Evolutionary conservation across 1,140 invertebrate species (phyloP).

Genomic region (Hyphantria cunea): DNA sequence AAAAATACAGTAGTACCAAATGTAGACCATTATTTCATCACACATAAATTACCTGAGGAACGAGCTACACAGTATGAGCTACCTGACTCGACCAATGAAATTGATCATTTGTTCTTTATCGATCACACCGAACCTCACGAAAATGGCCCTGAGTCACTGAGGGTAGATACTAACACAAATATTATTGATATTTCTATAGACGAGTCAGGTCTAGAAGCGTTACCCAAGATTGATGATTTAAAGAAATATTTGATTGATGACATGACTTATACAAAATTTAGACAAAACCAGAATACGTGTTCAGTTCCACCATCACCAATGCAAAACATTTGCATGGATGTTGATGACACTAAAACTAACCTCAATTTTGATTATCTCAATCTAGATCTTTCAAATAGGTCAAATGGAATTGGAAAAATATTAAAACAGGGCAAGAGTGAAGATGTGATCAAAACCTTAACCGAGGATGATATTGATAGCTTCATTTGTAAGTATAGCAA

Average conservation of each 20-base stretch:
- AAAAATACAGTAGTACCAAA: constrained; percentile 37
- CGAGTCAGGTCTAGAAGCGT: constrained; percentile 61
- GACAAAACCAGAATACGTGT: constrained; percentile 60
- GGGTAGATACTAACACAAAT: constrained; percentile 26
- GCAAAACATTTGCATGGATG: constrained; percentile 62
- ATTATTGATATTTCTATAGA: constrained; percentile 48
- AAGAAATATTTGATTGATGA: constrained; percentile 68
- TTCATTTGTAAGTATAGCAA: constrained; percentile 51
- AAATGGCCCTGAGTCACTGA: constrained; percentile 31
- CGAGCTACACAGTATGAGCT: constrained; percentile 46
- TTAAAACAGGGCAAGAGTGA: too few species aligned
- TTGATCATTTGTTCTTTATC: constrained; percentile 42
- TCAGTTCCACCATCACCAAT: constrained; percentile 73
- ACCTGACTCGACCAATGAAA: constrained; percentile 45
- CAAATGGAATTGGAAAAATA: constrained; percentile 65
- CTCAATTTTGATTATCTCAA: constrained; percentile 65
- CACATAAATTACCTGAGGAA: constrained; percentile 52
- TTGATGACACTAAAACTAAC: constrained; percentile 62
- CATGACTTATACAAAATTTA: constrained; percentile 58
- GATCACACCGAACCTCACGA: constrained; percentile 29
- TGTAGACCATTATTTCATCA: constrained; percentile 49
- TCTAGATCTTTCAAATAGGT: constrained; percentile 63
- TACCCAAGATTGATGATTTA: constrained; percentile 68
- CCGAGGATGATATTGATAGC: constrained; percentile 74
- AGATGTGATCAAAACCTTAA: constrained; percentile 62